Evolutionary conservation across 2,113 vertebrate species (phyloP).

Genomic region (Psittacula cyanocephala): DNA sequence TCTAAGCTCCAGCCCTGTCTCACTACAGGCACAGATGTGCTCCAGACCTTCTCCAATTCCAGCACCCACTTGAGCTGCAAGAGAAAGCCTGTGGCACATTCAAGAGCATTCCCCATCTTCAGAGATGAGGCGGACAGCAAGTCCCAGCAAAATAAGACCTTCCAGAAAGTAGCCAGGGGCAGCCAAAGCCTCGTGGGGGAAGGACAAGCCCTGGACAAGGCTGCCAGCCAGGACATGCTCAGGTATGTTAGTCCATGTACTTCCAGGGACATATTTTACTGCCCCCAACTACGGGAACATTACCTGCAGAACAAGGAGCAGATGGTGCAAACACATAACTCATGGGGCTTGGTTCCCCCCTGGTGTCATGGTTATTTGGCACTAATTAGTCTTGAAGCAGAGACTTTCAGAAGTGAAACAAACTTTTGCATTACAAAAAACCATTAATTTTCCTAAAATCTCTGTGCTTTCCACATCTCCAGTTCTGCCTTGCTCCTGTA

Average conservation of each 20-base stretch:
- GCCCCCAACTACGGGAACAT: background rate
- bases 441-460: background rate
- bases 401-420: background rate
- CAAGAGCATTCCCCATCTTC: background rate
- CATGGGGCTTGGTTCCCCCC: background rate
- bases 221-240: background rate
- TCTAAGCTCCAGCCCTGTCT: background rate
- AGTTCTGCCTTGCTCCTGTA: background rate
- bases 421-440: background rate
- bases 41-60: background rate
- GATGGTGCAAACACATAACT: slow-evolving; percentile 13
- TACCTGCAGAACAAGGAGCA: slow-evolving; percentile 34
- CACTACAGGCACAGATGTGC: fast-evolving
- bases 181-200: background rate
- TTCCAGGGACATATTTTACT: background rate
- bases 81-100: background rate
- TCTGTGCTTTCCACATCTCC: background rate
- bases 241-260: background rate
- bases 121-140: background rate
- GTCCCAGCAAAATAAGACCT: background rate
- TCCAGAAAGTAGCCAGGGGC: background rate
- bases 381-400: slow-evolving; percentile 16
- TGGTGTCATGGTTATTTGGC: background rate
- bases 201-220: background rate
- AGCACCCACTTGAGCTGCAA: background rate